Base-by-base conservation (phyloP, 2,113 vertebrate genomes). In the Mastomys natalensis region DNA sequence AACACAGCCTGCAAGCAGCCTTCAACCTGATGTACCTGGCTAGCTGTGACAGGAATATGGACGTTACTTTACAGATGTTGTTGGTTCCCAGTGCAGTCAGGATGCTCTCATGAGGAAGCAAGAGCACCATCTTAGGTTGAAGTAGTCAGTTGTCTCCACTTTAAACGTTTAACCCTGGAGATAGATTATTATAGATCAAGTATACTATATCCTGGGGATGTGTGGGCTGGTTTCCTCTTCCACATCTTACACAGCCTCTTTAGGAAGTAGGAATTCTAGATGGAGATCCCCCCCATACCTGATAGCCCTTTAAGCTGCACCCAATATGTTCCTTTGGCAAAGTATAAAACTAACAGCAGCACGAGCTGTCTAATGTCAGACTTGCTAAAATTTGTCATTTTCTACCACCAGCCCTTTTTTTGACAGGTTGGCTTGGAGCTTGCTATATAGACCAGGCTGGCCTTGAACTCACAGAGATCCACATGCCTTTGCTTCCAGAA, bases 181-280 rank as follows among this genome's bases (percentile, higher is more conserved):
- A 87, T 89, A 91, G n/a, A 55, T 78, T 60, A 53, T 92, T 29
- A 37, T 43, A 84, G 55, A 77, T 87, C 48, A 74, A 89, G 34
- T 94, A 82, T 66, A 7, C 26, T 93, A 2, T 26, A 9, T 55
- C 37, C 10, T 43, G 73, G 51, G 7, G 45, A 22, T 94, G 37
- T 24, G 26, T 89, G 29, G 7, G 85, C 37, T 31, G 6, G 34
- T 64, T 92, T 17, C 26, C 24, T 73, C n/a, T 15, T 94, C 82
- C 89, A 13, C 70, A 48, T 80, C 58, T 96, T 82, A 40, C 1
- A 82, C 7, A 15, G 2, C 6, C 43, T 48, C 2, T 92, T 91
- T 76, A 70, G 48, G 84, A 87, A 72, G 82, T 85, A 64, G 37
- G 3, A 70, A 43, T 11, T 89, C 72, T 80, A 62, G 73, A 74